Conservation (phyloP, 2,113 vertebrate species). For the Murina feae region DNA sequence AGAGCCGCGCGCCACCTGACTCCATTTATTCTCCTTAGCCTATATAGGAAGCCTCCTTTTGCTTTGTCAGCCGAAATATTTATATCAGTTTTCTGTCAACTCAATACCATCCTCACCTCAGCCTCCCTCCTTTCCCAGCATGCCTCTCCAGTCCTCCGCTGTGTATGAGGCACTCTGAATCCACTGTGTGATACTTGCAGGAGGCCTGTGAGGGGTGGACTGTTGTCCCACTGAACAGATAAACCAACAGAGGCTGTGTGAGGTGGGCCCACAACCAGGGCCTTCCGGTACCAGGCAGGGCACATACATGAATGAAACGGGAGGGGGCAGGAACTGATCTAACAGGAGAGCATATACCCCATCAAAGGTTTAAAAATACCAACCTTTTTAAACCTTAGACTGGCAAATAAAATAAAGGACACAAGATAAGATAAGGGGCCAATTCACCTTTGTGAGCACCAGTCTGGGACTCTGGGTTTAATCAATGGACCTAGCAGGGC, state of each 20-base stretch:
- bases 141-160: not conserved
- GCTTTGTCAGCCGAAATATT: slow-evolving; percentile 73
- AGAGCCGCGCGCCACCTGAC: not conserved
- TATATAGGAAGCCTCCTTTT: slow-evolving; percentile 33
- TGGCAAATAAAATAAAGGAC: not conserved
- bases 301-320: not conserved
- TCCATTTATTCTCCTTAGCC: slow-evolving; percentile 43
- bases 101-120: slow-evolving; percentile 57
- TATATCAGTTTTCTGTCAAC: slow-evolving; percentile 62
- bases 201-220: not conserved
- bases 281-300: not conserved
- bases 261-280: not conserved
- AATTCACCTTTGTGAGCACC: not conserved
- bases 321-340: not conserved
- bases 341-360: not conserved
- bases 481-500: not conserved
- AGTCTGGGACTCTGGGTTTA: not conserved
- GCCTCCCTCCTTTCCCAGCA: slow-evolving; percentile 40
- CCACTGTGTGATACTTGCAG: not conserved
- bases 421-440: not conserved
- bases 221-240: not conserved
- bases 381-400: not conserved
- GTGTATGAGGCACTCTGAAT: not conserved
- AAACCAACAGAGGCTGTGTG: not conserved
- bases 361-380: not conserved